phyloP scores from a whole-genome alignment of 1,140 invertebrate genomes.

The Magallana gigas region DNA sequence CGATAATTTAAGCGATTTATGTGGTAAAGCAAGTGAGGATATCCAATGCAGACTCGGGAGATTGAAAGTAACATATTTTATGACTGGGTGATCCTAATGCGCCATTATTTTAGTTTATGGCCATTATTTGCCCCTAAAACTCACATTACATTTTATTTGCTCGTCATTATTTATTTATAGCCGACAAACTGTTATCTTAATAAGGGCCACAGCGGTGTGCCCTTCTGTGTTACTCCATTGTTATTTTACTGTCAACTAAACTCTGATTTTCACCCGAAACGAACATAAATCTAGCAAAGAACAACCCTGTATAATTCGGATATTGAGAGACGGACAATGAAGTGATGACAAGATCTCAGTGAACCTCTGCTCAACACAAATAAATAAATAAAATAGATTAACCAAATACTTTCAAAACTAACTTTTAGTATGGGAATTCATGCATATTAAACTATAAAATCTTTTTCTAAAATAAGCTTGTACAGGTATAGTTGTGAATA shows the following conservation, averaged over 20 bases:
- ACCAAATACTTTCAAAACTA: too few relatives aligned
- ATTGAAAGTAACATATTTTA: conserved; percentile 32
- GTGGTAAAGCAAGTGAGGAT: conserved; percentile 8
- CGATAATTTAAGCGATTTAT: not conserved
- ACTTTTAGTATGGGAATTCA: too few relatives aligned
- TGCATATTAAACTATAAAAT: too few relatives aligned
- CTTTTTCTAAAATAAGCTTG: too few relatives aligned
- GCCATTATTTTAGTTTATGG: conserved; percentile 38
- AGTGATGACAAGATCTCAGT: too few relatives aligned
- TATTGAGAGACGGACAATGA: not conserved
- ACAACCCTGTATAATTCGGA: not conserved
- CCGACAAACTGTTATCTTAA: conserved; percentile 37
- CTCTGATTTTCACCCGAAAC: not conserved
- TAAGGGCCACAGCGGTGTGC: not conserved
- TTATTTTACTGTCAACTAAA: conserved; percentile 15
- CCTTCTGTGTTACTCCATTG: not conserved
- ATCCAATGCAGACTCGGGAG: not conserved
- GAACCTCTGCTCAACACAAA: too few relatives aligned
- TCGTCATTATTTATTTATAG: conserved; percentile 37
- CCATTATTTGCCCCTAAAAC: conserved; percentile 37
- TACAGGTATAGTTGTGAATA: too few relatives aligned
- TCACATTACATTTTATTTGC: conserved; percentile 32
- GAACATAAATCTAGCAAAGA: not conserved
- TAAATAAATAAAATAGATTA: too few relatives aligned
- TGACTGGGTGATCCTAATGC: conserved; percentile 16